Base-by-base conservation (phyloP, 2,888 invertebrate genomes). In the Caenorhabditis sulstoni region DNA sequence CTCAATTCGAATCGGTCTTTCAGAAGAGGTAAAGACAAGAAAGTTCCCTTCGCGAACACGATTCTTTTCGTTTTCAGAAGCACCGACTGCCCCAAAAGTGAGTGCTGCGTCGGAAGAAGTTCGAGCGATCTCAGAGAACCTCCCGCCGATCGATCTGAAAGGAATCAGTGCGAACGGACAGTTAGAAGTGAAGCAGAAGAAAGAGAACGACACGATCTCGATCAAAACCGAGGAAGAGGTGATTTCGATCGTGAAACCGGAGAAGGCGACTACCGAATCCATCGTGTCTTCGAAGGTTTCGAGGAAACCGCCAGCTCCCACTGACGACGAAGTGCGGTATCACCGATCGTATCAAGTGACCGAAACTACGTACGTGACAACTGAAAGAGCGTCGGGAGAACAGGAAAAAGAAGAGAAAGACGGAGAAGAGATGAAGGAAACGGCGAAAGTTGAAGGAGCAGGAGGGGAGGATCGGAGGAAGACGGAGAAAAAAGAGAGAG, bases 211-310 rank as follows among this genome's bases (percentile, higher is more conserved):
- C 14, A 71, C 53, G 18, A 50, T 64, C n/a, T 71, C 71, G 7
- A 71, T 71, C 20, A 71, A 71, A 39, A 71, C 71, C 57, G 64
- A 71, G n/a, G 71, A 71, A 39, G 71, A 71, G 12, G 71, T 71
- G 7, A 71, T 71, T 16, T 71, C 71, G 12, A 71, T 71, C 57
- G n/a, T 64, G 23, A 71, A 71, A 44, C 71, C 71, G 8, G 70
- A 70, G 12, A 70, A 70, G 47, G 44, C 59, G 11, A 68, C 68
- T 3, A 68, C 68, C 12, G 68, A 59, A 52, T 68, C 68, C 0
- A 50, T 52, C 9, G 22, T 68, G 1, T 39, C 58, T 0, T 70
- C 70, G 14, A 53, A 70, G 37, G 52, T 61, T 0, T 71, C 62
- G 12, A 14, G 55, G 7, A 71, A 71, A n/a, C 55, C 18, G 18